Evolutionary conservation across 2,113 vertebrate species (phyloP).

Genomic region (Neofelis nebulosa): DNA sequence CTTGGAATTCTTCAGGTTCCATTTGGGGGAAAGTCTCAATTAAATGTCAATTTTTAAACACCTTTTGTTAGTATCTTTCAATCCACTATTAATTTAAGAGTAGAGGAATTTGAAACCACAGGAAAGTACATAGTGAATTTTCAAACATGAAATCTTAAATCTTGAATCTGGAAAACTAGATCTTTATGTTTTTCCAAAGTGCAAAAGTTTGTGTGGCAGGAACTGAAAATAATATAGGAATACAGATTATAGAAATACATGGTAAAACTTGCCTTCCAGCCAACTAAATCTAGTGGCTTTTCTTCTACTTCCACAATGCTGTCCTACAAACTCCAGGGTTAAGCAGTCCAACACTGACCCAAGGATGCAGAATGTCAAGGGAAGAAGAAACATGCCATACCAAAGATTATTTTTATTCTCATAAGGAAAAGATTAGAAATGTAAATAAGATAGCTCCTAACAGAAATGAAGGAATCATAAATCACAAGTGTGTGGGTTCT

Average conservation of each 20-base stretch:
- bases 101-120: conserved; percentile 21
- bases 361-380: not conserved
- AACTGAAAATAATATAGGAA: not conserved
- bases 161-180: conserved; percentile 21
- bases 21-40: not conserved
- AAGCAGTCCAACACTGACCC: not conserved
- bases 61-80: not conserved
- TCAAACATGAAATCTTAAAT: conserved; percentile 11
- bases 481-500: conserved; percentile 48
- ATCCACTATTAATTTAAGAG: conserved; percentile 36
- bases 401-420: conserved; percentile 37
- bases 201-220: not conserved
- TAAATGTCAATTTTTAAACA: conserved; percentile 43
- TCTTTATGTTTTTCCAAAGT: not conserved
- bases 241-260: not conserved
- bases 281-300: not conserved
- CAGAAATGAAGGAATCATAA: conserved; percentile 26
- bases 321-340: not conserved
- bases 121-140: not conserved
- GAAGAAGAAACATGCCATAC: not conserved
- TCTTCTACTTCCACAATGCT: not conserved
- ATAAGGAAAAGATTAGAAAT: conserved; percentile 29
- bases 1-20: conserved; percentile 40
- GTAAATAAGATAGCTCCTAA: not conserved
- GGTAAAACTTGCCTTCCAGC: not conserved